A percentile compares a stretch with the other conserved stretches of the same genome.
phyloP scores from a whole-genome alignment of 2,797 vertebrate genomes.

The Muscicapa striata region DNA sequence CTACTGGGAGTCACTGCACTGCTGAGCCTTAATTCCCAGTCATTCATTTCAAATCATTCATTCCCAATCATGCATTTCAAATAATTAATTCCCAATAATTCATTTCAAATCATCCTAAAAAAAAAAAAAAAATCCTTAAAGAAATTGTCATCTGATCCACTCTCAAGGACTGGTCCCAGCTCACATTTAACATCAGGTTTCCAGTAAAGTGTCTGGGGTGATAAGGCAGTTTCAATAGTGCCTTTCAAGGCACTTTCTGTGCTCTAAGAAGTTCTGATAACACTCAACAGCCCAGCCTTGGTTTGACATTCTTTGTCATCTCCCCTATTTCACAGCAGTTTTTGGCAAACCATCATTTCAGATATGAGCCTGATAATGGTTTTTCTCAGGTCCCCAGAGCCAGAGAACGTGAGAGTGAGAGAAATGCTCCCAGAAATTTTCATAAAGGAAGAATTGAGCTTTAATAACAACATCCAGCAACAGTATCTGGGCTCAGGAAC shows the following conservation, averaged over 20 bases:
- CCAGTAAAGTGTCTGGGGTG: slow-evolving; percentile 16
- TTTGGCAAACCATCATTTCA: not conserved
- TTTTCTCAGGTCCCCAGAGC: not conserved
- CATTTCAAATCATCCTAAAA: not conserved
- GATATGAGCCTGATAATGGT: not conserved
- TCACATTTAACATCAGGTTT: not conserved
- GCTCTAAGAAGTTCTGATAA: not conserved
- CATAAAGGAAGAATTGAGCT: not conserved
- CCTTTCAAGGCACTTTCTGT: not conserved
- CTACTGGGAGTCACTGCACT: rapidly evolving
- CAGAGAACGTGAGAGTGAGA: rapidly evolving
- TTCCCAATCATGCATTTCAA: too few relatives aligned
- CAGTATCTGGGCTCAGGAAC: not conserved
- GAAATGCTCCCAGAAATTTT: not conserved
- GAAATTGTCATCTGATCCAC: rapidly evolving
- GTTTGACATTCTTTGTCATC: slow-evolving; percentile 1
- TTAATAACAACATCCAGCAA: not conserved
- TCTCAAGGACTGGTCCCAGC: not conserved
- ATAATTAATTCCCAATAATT: rapidly evolving
- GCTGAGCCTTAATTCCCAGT: not conserved
- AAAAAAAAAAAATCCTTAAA: not conserved
- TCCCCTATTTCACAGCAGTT: not conserved
- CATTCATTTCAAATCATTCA: not conserved
- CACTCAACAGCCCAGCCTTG: not conserved
- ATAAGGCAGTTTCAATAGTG: slow-evolving; percentile 9